phyloP scores from a whole-genome alignment of 2,797 vertebrate genomes.

The Otolemur crassicaudatus region DNA sequence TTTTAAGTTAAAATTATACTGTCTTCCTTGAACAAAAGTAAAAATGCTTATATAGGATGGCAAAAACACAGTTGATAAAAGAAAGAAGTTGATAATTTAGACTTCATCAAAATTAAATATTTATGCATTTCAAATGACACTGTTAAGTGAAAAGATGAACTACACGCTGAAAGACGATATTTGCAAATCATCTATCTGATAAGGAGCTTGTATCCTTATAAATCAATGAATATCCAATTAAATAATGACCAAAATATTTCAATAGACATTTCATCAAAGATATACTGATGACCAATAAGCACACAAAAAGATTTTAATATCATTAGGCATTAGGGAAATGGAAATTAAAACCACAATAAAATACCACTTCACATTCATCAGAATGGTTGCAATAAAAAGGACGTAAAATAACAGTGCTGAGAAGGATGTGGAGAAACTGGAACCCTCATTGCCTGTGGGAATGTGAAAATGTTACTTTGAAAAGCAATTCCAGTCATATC shows the following conservation, averaged over 20 bases:
- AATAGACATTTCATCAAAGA: background rate
- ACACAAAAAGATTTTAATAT: background rate
- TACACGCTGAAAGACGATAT: background rate
- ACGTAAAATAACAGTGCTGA: background rate
- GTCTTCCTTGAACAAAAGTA: background rate
- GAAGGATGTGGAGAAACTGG: background rate
- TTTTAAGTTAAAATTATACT: background rate
- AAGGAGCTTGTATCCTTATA: constrained; percentile 1
- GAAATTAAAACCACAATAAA: background rate
- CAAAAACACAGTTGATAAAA: background rate
- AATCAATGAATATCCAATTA: constrained; percentile 22
- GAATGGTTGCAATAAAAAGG: background rate
- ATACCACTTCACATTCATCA: background rate
- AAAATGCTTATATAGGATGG: background rate
- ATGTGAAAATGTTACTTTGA: background rate
- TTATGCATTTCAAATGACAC: background rate
- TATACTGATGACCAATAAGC: background rate
- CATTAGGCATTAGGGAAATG: background rate
- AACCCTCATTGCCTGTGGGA: background rate
- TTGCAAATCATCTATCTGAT: background rate
- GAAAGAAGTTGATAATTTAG: background rate
- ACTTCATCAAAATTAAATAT: background rate
- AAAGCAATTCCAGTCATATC: background rate
- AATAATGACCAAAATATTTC: background rate
- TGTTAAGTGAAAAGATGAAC: background rate